phyloP scores from a whole-genome alignment of 2,888 invertebrate genomes.

The Venustoraphidia nigricollis region DNA sequence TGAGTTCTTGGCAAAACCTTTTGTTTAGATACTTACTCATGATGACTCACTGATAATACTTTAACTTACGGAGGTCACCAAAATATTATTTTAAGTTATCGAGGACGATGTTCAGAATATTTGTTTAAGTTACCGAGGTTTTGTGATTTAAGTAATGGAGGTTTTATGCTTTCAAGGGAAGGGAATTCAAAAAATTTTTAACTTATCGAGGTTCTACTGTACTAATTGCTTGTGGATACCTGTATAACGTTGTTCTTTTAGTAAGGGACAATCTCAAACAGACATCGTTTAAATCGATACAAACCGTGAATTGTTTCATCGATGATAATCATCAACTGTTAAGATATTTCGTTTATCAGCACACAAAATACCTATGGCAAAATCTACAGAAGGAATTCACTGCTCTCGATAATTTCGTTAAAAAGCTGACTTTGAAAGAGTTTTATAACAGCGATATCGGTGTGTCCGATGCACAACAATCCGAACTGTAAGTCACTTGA shows the following conservation, averaged over 20 bases:
- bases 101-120: too few relatives aligned
- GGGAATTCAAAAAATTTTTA: too few relatives aligned
- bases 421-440: constrained; percentile 31
- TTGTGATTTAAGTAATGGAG: too few relatives aligned
- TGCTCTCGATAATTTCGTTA: constrained; percentile 32
- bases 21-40: too few relatives aligned
- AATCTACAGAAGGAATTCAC: constrained; percentile 32
- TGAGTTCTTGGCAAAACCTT: too few relatives aligned
- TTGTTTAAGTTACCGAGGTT: too few relatives aligned
- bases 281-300: constrained; percentile 29
- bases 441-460: constrained; percentile 36
- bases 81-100: too few relatives aligned
- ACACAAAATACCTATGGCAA: constrained; percentile 40
- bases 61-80: too few relatives aligned
- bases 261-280: constrained; percentile 33
- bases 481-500: constrained; percentile 34
- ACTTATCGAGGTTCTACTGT: too few relatives aligned
- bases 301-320: constrained; percentile 30
- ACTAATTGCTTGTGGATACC: too few relatives aligned
- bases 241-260: constrained; percentile 19
- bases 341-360: constrained; percentile 38
- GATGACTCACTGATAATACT: too few relatives aligned
- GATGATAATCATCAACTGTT: constrained; percentile 30
- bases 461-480: constrained; percentile 36
- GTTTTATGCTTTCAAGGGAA: too few relatives aligned